These are phyloP conservation scores for Saimiri boliviensis DNA, from an alignment of 2,113 vertebrate species.

Conservation along the genomic window DNA sequence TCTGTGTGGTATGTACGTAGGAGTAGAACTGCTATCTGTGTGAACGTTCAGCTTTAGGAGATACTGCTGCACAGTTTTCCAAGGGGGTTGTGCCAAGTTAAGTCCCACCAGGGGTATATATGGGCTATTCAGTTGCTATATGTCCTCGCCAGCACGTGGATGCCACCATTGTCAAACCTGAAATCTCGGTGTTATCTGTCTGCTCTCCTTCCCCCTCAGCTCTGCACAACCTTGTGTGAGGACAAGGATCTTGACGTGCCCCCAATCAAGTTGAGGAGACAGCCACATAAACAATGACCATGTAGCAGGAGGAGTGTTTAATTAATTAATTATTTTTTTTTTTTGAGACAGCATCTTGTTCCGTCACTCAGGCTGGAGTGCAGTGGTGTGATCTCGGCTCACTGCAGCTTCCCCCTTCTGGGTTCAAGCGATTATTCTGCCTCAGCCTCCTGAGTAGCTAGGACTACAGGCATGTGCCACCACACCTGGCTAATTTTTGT, in stretches of 20 bases:
- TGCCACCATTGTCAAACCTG: neutral
- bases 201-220: accelerated
- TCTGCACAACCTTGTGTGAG: neutral
- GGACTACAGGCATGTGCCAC: no score
- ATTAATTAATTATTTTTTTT: no score
- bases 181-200: neutral
- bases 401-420: no score
- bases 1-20: neutral
- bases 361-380: no score
- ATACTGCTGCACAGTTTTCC: neutral
- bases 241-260: no score
- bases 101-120: neutral
- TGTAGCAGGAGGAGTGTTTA: neutral
- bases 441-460: no score
- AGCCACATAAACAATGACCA: neutral
- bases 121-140: neutral
- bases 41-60: neutral
- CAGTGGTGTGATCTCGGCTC: no score
- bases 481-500: no score
- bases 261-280: neutral
- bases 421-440: no score
- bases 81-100: neutral
- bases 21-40: neutral
- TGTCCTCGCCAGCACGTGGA: accelerated
- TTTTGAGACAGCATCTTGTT: no score